Evolutionary conservation across 2,797 vertebrate genomes (phyloP).

Genomic region (Spheniscus humboldti): DNA sequence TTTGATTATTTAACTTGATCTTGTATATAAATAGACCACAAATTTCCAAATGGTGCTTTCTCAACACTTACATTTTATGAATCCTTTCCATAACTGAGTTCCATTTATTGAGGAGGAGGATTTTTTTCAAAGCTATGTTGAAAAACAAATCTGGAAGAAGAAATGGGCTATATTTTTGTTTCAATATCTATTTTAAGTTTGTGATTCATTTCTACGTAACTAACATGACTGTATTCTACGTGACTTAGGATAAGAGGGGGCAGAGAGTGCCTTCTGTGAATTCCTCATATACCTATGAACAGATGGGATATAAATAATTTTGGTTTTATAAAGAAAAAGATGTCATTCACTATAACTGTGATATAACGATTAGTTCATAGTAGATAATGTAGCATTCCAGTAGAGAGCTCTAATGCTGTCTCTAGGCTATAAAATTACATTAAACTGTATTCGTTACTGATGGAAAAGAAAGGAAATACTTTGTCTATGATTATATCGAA

Average conservation of each 20-base stretch:
- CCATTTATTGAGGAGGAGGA: neutral
- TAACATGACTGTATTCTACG: neutral
- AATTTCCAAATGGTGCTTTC: neutral
- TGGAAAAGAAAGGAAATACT: neutral
- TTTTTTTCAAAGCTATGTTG: neutral
- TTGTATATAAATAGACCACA: neutral
- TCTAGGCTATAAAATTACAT: neutral
- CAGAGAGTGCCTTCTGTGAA: neutral
- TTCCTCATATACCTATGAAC: neutral
- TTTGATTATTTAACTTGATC: neutral
- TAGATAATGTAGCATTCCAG: neutral
- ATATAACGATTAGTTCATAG: neutral
- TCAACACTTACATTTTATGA: neutral
- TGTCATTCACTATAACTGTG: neutral
- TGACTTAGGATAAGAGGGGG: neutral
- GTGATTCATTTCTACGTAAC: neutral
- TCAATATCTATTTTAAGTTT: neutral
- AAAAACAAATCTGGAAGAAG: neutral
- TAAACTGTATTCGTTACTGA: neutral
- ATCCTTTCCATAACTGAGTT: neutral
- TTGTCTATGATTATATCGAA: neutral
- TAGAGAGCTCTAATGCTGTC: neutral
- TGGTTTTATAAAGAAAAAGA: neutral
- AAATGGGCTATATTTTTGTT: neutral
- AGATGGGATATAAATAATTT: neutral